A percentile compares a stretch with the other conserved stretches of the same genome.
phyloP scores from a whole-genome alignment of 2,888 invertebrate species.

The Drosophila stalkeri region DNA sequence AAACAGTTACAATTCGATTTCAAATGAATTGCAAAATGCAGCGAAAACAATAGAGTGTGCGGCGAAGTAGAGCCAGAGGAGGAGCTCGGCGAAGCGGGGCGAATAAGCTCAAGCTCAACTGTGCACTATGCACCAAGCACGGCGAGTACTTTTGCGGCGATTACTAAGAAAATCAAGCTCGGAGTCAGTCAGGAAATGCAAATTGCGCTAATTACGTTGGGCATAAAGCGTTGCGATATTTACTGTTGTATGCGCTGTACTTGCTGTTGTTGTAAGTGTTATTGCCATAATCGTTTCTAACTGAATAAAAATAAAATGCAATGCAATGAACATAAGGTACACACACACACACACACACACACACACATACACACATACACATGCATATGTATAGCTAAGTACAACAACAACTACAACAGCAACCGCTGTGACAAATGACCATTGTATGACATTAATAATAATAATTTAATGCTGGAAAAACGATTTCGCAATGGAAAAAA shows the following conservation, averaged over 20 bases:
- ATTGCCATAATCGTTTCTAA: conserved; percentile 77
- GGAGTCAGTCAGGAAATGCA: conserved; percentile 77
- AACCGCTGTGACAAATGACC: conserved; percentile 72
- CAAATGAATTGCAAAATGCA: conserved; percentile 73
- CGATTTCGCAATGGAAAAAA: conserved; percentile 67
- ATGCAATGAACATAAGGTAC: conserved; percentile 67
- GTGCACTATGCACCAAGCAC: conserved; percentile 17
- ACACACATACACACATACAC: conserved; percentile 1
- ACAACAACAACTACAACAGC: conserved; percentile 34
- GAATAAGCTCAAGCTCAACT: conserved; percentile 33
- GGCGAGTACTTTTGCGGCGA: conserved; percentile 23
- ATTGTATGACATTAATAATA: conserved; percentile 78
- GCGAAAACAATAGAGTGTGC: conserved; percentile 30
- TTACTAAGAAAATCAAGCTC: conserved; percentile 64
- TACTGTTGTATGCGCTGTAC: conserved; percentile 42
- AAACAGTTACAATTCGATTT: conserved; percentile 72
- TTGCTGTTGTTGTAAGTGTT: conserved; percentile 33
- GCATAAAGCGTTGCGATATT: conserved; percentile 62
- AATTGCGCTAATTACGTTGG: conserved; percentile 78
- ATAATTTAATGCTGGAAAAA: conserved; percentile 72
- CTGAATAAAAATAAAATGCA: conserved; percentile 61
- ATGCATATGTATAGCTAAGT: background rate
- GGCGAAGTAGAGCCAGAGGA: background rate
- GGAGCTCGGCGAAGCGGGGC: background rate
- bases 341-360: background rate